These are phyloP conservation scores for Agrochola circellaris DNA, from an alignment of 2,888 invertebrate genomes.

Conservation along the genomic window DNA sequence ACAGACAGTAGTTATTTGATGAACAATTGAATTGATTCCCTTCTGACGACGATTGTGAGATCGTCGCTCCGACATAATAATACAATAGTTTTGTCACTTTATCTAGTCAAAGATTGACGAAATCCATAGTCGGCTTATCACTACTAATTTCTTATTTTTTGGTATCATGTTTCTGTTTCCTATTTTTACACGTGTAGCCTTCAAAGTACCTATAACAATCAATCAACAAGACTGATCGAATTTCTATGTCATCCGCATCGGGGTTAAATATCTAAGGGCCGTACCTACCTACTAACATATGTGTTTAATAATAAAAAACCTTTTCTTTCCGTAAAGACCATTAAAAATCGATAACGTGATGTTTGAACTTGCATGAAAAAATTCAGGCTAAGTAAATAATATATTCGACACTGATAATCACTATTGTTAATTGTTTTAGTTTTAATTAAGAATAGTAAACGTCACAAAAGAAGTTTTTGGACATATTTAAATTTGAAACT, in stretches of 20 bases:
- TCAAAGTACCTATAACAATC: slow-evolving; percentile 5
- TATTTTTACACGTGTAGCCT: neutral
- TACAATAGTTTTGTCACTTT: too few species aligned
- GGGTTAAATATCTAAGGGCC: neutral
- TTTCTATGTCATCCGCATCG: slow-evolving; percentile 1
- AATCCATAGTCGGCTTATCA: too few species aligned
- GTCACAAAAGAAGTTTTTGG: neutral
- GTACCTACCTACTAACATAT: neutral
- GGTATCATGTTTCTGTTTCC: neutral
- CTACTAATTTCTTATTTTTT: neutral
- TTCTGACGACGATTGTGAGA: too few species aligned
- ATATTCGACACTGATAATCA: neutral
- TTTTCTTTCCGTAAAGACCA: neutral
- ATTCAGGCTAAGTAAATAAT: neutral
- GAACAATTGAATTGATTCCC: too few species aligned
- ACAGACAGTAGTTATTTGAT: too few species aligned
- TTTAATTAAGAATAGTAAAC: neutral
- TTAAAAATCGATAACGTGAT: neutral
- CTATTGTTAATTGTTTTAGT: neutral
- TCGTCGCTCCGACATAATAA: too few species aligned
- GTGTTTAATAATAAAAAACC: neutral
- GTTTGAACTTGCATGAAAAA: neutral
- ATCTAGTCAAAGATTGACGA: too few species aligned
- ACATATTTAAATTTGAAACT: neutral
- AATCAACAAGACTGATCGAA: slow-evolving; percentile 4